Evolutionary conservation across 2,888 invertebrate genomes (phyloP), one percentile per base, ranked within the genome.

Genomic region (Seira ritae): DNA sequence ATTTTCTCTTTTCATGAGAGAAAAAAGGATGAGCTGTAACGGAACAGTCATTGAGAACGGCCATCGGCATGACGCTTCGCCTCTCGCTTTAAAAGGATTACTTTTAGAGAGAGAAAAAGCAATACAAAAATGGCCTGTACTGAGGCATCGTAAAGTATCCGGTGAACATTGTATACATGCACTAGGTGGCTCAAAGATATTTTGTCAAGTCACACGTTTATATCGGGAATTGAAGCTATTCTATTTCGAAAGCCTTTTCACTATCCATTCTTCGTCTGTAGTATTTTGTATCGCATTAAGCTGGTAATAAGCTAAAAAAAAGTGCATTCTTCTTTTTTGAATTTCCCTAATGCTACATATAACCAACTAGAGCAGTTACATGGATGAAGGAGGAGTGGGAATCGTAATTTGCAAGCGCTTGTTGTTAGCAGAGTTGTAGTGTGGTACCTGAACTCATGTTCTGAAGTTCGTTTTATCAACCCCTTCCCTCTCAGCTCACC

Each of bases 391-490:
- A 65, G 22, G 17, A 65, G 65, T 10, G 17, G 17, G 12, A 20
- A 20, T 55, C 12, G 55, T 55, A 3, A 55, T 55, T 55, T 55
- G 55, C 55, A n/a, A 55, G 55, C 31, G 31, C 12, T 55, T 55
- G 17, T 12, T 55, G 55, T 55, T 55, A 55, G 50, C 62, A 65
- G 62, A 55, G 55, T 12, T 79, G 72, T 79, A 72, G 55, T 79
- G 79, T 37, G 79, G 79, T 79, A 79, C 79, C 79, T 79, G 79
- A 72, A 73, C 79, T 70, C 79, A 66, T 73, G 73, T 79, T 74
- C 55, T 74, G 74, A 74, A 74, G 66, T 65, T 42, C 22, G 74
- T 74, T 55, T 55, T 79, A 72, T 76, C 74, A 55, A 55, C 55
- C 55, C 31, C 31, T 31, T 31, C 31, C 31, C 8, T 31, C 31